Evolutionary conservation across 2,888 invertebrate genomes (phyloP).

Genomic region (Nephrotoma appendiculata): DNA sequence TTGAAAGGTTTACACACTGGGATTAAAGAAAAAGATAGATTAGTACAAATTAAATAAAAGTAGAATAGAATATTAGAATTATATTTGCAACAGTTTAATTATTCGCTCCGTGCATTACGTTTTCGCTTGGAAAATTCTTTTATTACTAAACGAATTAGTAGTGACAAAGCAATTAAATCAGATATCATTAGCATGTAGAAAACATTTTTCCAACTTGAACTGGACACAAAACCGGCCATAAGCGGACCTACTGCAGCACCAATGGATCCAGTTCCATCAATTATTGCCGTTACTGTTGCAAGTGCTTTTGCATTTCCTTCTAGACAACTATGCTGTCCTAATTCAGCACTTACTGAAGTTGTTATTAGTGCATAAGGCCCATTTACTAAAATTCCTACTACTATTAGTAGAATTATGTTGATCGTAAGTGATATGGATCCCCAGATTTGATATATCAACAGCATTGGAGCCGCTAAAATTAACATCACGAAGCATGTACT

Average conservation of each 20-base stretch:
- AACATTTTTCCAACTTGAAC: conserved; percentile 65
- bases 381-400: conserved; percentile 76
- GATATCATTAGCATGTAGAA: conserved; percentile 83
- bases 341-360: conserved; percentile 88
- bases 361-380: conserved; percentile 95
- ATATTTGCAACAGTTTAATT: background rate
- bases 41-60: background rate
- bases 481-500: conserved; percentile 77
- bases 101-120: conserved; percentile 22
- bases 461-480: conserved; percentile 60
- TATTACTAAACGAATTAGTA: conserved; percentile 41
- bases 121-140: conserved; percentile 29
- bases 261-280: conserved; percentile 78
- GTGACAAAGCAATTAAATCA: conserved; percentile 59
- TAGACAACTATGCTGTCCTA: conserved; percentile 76
- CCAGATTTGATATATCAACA: conserved; percentile 63
- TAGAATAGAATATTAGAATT: background rate
- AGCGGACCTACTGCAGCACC: conserved; percentile 90
- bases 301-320: conserved; percentile 76
- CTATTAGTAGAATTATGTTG: conserved; percentile 52
- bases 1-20: background rate
- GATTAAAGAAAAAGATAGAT: background rate
- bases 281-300: conserved; percentile 95
- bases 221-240: conserved; percentile 68
- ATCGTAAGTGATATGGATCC: conserved; percentile 44